phyloP scores from a whole-genome alignment of 2,888 invertebrate species.

The Harpagoxenus sublaevis region DNA sequence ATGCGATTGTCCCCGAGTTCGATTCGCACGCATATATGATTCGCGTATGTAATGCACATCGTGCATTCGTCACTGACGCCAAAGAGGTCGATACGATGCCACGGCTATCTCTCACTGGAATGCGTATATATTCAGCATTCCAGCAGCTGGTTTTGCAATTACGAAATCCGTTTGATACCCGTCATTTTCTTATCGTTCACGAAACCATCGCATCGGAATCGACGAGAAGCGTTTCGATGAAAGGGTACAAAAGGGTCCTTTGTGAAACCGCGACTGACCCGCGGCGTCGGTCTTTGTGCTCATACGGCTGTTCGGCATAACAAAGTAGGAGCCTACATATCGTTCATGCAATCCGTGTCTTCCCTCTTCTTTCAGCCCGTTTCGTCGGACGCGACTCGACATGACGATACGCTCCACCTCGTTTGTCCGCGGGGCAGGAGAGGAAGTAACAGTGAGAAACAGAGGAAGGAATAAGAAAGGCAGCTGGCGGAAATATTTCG shows the following conservation, averaged over 20 bases:
- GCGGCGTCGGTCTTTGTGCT: constrained; percentile 25
- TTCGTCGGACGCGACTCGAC: constrained; percentile 31
- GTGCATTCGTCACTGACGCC: not conserved
- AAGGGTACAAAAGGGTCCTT: constrained; percentile 59
- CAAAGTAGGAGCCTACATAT: constrained; percentile 22
- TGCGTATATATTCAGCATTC: constrained; percentile 44
- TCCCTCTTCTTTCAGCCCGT: constrained; percentile 32
- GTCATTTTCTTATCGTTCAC: constrained; percentile 60
- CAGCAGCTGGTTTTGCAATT: constrained; percentile 51
- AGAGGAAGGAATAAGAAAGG: constrained; percentile 45
- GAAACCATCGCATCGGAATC: constrained; percentile 56
- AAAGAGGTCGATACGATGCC: not conserved
- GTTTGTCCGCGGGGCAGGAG: constrained; percentile 55
- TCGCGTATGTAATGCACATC: not conserved
- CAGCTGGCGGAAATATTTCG: constrained; percentile 75
- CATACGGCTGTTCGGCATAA: not conserved
- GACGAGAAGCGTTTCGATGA: constrained; percentile 20
- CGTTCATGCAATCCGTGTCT: constrained; percentile 41
- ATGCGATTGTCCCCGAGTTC: not conserved
- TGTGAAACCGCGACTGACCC: constrained; percentile 68
- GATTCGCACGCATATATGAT: not conserved
- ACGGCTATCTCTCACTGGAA: not conserved
- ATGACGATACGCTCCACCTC: constrained; percentile 56
- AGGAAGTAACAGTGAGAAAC: not conserved
- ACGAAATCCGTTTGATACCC: constrained; percentile 72